Evolutionary conservation across 2,113 vertebrate species (phyloP).

Genomic region (Cololabis saira): DNA sequence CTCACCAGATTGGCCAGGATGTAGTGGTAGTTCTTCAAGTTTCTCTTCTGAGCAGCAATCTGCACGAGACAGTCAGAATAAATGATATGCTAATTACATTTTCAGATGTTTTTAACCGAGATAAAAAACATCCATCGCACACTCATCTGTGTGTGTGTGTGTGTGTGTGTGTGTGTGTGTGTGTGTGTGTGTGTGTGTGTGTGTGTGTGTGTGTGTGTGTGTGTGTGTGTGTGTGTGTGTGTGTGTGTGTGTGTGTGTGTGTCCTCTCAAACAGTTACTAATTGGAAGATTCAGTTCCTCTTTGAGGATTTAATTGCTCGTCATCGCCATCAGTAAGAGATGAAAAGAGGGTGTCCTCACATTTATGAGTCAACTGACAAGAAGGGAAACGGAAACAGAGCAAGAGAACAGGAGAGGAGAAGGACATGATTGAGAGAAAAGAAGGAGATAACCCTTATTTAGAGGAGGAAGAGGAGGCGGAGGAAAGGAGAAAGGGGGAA

Average conservation of each 20-base stretch:
- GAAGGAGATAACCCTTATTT: too few relatives aligned
- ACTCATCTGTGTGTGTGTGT: conserved; percentile 36
- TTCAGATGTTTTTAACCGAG: conserved; percentile 53
- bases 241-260: conserved; percentile 28
- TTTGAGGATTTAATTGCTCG: conserved; percentile 71
- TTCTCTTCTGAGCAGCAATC: conserved; percentile 93
- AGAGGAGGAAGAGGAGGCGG: neutral
- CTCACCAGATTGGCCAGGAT: conserved; percentile 96
- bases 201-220: conserved; percentile 27
- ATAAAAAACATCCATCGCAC: conserved; percentile 44
- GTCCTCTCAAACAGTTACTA: conserved; percentile 55
- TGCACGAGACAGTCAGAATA: conserved; percentile 57
- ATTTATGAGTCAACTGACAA: conserved; percentile 4
- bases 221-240: conserved; percentile 22
- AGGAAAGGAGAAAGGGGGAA: neutral
- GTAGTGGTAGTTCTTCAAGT: conserved; percentile 94
- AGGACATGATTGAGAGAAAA: conserved; percentile 2
- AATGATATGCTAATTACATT: conserved; percentile 40
- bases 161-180: conserved; percentile 18
- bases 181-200: conserved; percentile 25
- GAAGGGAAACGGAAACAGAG: conserved; percentile 8
- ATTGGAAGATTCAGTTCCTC: conserved; percentile 62
- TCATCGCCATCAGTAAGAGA: conserved; percentile 39
- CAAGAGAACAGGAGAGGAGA: conserved; percentile 3
- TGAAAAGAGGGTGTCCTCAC: conserved; percentile 12